Base-by-base conservation (phyloP, 2,113 vertebrate genomes). In the Actinemys pallida region DNA sequence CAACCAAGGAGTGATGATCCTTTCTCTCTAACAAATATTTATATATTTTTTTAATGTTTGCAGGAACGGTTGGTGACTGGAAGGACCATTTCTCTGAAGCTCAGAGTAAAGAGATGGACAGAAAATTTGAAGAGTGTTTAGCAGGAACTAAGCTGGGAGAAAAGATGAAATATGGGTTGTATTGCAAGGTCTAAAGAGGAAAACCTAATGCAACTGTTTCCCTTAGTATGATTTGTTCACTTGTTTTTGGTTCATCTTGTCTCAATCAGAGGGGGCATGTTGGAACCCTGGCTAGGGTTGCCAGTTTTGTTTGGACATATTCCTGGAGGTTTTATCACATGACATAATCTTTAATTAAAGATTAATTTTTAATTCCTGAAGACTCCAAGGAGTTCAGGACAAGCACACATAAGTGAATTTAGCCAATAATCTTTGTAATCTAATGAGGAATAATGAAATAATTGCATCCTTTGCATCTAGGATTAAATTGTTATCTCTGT, bases 41-140 rank as follows among this genome's bases (percentile, higher is more conserved):
- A 16, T 42, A 54, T 54, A 22, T 14, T 50, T 14, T 45, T 14
- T 9, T 81, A 75, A 47, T 90, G 4, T 94, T 93, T 87, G 19
- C 49, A 99, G 98, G 98, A 86, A 97, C 97, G 86, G 94, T 99
- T 53, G 99, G 99, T 39, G 99, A 99, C 90, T 99, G 99, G 99
- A 99, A 91, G 97, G 98, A 97, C 57, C 81, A 98, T 62, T 98
- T 99, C 82, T 98, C 90, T 57, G 95, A 98, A 83, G 96, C 98
- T 62, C 98, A 99, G 95, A 99, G 95, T 84, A 83, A 91, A 72
- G 96, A 98, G 97, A 98, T 99, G 98, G 98, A 99, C 59, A 93
- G 97, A 85, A 98, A 96, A 93, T 99, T 99, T 97, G 91, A 97
- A 90, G 96, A 95, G 24, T 97, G 95, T 59, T 97, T 99, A 92